phyloP scores from a whole-genome alignment of 2,888 invertebrate genomes.

The Pogonocherus hispidulus region DNA sequence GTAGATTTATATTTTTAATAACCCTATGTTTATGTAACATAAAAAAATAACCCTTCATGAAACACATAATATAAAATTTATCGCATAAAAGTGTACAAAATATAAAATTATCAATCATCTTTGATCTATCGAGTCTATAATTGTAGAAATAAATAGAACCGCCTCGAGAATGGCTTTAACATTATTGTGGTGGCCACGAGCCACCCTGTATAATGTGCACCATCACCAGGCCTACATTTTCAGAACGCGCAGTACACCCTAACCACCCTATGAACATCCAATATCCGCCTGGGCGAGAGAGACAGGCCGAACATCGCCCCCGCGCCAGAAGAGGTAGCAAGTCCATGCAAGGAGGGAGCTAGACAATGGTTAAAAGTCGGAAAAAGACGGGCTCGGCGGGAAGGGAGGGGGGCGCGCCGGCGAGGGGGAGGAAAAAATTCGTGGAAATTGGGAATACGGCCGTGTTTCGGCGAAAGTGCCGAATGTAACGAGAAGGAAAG shows the following conservation, averaged over 20 bases:
- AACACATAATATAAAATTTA: too few relatives aligned
- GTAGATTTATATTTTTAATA: too few relatives aligned
- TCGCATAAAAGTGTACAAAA: too few relatives aligned
- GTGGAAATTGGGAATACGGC: slow-evolving; percentile 15
- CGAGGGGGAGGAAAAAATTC: slow-evolving; percentile 26
- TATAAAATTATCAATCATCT: too few relatives aligned
- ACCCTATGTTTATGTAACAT: too few relatives aligned
- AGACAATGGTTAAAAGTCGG: slow-evolving; percentile 38
- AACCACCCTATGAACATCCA: slow-evolving; percentile 49
- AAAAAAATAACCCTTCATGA: too few relatives aligned
- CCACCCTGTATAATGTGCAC: slow-evolving; percentile 19
- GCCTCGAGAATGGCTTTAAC: too few relatives aligned
- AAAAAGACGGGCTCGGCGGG: slow-evolving; percentile 29
- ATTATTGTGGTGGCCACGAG: too few relatives aligned
- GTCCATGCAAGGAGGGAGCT: slow-evolving; percentile 25
- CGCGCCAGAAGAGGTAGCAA: slow-evolving; percentile 31
- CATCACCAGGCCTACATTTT: slow-evolving; percentile 16
- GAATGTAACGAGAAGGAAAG: slow-evolving; percentile 29
- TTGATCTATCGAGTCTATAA: too few relatives aligned
- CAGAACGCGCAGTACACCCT: slow-evolving; percentile 29
- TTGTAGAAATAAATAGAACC: too few relatives aligned
- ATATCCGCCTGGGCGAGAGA: slow-evolving; percentile 47
- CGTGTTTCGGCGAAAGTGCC: slow-evolving; percentile 26
- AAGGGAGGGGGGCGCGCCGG: slow-evolving; percentile 20
- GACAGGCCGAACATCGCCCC: too few relatives aligned